These are phyloP conservation scores for Telmatherina bonti DNA, from an alignment of 2,797 vertebrate species.

Conservation along the genomic window DNA sequence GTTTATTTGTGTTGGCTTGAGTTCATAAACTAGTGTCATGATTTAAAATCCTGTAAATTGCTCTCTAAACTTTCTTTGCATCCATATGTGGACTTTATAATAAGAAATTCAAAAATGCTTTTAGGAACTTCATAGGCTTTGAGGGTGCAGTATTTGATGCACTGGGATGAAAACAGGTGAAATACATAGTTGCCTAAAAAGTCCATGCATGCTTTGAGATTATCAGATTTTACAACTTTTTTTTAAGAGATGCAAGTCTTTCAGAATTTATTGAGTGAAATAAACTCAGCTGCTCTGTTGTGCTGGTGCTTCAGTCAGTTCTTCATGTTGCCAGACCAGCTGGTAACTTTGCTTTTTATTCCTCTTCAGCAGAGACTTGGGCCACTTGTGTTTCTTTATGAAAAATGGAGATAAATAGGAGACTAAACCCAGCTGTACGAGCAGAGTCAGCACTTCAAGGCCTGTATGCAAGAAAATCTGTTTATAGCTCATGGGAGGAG, in stretches of 20 bases:
- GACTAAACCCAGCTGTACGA: slow-evolving; percentile 44
- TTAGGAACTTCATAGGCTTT: background rate
- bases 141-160: background rate
- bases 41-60: background rate
- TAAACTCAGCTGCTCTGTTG: slow-evolving; percentile 63
- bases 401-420: slow-evolving; percentile 45
- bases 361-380: slow-evolving; percentile 31
- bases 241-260: slow-evolving; percentile 60
- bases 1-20: background rate
- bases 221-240: slow-evolving; percentile 44
- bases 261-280: slow-evolving; percentile 56
- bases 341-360: slow-evolving; percentile 53
- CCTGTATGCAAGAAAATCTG: slow-evolving; percentile 16
- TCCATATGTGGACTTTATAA: background rate
- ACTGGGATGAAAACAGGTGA: background rate
- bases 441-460: slow-evolving; percentile 7
- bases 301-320: slow-evolving; percentile 46
- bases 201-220: slow-evolving; percentile 33
- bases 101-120: background rate
- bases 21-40: background rate
- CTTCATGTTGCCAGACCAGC: slow-evolving; percentile 52
- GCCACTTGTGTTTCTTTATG: slow-evolving; percentile 56
- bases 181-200: slow-evolving; percentile 7
- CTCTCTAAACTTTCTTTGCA: background rate
- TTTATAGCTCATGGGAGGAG: slow-evolving; percentile 27